Percentiles rank a stretch among this genome's conserved stretches.
These are phyloP conservation scores for Empidonax traillii DNA, from an alignment of 2,113 vertebrate species.

Conservation along the genomic window DNA sequence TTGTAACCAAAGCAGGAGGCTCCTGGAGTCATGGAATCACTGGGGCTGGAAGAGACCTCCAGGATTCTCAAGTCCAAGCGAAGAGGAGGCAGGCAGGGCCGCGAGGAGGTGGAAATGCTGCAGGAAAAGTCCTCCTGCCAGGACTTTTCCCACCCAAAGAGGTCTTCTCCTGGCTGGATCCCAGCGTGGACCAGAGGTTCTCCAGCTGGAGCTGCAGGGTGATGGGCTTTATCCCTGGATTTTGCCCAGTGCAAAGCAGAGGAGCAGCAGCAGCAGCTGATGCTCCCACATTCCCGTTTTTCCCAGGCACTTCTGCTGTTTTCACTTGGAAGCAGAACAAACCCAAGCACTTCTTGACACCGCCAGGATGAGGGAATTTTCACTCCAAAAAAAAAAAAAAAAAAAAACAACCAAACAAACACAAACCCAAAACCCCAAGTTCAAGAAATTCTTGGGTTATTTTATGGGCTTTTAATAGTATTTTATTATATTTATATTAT, in stretches of 20 bases:
- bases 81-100: background rate
- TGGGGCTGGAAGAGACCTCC: background rate
- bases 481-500: slow-evolving; percentile 30
- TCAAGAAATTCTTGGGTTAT: slow-evolving; percentile 10
- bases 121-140: background rate
- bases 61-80: rapidly evolving
- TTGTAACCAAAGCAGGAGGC: background rate
- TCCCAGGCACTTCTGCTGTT: background rate
- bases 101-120: background rate
- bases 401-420: background rate
- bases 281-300: background rate
- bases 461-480: background rate
- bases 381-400: background rate
- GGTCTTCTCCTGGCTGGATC: background rate
- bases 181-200: background rate
- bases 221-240: background rate
- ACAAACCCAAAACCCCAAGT: background rate
- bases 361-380: background rate
- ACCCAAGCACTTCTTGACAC: background rate
- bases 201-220: background rate
- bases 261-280: background rate
- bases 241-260: background rate
- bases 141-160: background rate
- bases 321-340: slow-evolving; percentile 23
- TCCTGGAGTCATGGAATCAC: background rate